Conservation (phyloP, 2,888 invertebrate genomes). For the Dioctria linearis region DNA sequence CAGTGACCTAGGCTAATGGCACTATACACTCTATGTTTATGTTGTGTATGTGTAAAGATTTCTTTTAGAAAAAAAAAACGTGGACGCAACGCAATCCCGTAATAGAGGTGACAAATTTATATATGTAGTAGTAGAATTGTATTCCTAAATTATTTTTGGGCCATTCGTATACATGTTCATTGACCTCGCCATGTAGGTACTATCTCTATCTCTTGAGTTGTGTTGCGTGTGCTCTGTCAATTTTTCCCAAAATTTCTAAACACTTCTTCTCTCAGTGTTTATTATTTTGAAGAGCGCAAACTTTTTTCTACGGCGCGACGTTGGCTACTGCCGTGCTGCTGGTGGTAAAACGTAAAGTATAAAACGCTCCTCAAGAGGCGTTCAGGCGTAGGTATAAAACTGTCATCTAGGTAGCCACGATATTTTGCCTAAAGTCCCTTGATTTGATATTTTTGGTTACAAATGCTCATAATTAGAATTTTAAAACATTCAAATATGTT, state of each 20-base stretch:
- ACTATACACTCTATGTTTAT: constrained; percentile 20
- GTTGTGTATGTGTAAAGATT: neutral
- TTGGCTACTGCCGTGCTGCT: no score
- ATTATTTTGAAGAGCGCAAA: no score
- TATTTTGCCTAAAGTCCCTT: no score
- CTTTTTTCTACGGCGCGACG: no score
- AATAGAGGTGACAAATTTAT: constrained; percentile 30
- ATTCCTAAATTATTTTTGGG: constrained; percentile 33
- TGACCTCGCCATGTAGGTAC: constrained; percentile 33
- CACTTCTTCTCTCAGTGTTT: neutral
- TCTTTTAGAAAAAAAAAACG: neutral
- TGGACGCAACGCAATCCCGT: neutral
- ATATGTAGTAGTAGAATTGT: constrained; percentile 15
- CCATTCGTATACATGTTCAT: constrained; percentile 45
- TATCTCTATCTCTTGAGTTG: constrained; percentile 14
- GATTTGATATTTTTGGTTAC: no score
- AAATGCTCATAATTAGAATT: no score
- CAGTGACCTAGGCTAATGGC: constrained; percentile 47
- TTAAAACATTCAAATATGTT: no score
- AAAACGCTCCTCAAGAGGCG: no score
- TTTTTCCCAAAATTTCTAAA: constrained; percentile 22
- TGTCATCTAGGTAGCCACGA: no score
- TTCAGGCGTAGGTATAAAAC: no score
- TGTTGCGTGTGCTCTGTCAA: neutral
- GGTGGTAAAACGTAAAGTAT: no score